These are phyloP conservation scores for Syngnathus acus DNA, from an alignment of 2,797 vertebrate genomes.

Conservation along the genomic window DNA sequence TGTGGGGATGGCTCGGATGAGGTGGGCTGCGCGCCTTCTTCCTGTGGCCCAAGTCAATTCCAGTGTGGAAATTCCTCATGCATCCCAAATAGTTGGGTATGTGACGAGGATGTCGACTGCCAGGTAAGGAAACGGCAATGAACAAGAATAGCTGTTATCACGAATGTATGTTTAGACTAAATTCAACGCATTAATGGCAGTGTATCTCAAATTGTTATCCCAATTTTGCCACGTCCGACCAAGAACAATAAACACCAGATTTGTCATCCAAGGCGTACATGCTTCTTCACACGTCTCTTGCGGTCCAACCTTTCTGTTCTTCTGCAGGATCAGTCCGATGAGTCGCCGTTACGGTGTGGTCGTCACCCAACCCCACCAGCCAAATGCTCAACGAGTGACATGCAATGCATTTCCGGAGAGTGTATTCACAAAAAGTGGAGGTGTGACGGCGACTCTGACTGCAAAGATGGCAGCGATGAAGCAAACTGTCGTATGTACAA, in stretches of 20 bases:
- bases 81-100: constrained; percentile 91
- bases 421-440: constrained; percentile 95
- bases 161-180: no score
- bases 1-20: constrained; percentile 89
- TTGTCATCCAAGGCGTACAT: no score
- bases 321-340: constrained; percentile 81
- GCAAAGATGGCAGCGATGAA: constrained; percentile 94
- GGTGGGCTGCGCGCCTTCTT: constrained; percentile 78
- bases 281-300: no score
- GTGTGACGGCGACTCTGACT: constrained; percentile 92
- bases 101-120: constrained; percentile 90
- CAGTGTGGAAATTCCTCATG: constrained; percentile 86
- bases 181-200: no score
- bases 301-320: not conserved
- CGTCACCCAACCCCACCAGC: constrained; percentile 73
- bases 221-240: no score
- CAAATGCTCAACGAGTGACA: constrained; percentile 81
- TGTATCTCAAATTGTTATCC: no score
- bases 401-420: constrained; percentile 86
- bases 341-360: constrained; percentile 84
- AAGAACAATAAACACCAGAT: no score
- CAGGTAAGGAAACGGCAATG: constrained; percentile 44
- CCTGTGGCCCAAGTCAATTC: constrained; percentile 84
- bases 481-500: constrained; percentile 87
- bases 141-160: not conserved